Percentiles rank a stretch among this genome's conserved stretches.
Evolutionary conservation across 1,140 invertebrate species (phyloP).

Genomic region (Bombus waltoni): DNA sequence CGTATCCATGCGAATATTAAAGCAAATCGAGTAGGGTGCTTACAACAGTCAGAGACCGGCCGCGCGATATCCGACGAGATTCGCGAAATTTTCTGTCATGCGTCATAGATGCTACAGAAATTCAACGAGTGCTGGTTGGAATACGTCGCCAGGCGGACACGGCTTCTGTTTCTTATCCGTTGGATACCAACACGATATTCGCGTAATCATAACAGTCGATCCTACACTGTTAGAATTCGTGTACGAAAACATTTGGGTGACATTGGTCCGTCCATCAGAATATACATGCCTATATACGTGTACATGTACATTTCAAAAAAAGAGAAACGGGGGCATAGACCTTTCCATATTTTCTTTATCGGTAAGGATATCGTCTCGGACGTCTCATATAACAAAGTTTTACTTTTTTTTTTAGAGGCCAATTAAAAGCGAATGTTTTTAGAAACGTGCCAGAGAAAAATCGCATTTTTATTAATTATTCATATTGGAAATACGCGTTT

Average conservation of each 20-base stretch:
- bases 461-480: too few species aligned
- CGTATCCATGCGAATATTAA: neutral
- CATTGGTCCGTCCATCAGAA: neutral
- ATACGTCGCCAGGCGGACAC: constrained; percentile 35
- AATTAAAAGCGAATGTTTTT: neutral
- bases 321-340: neutral
- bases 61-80: neutral
- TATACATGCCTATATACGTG: neutral
- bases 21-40: neutral
- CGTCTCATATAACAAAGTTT: neutral
- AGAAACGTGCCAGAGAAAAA: too few species aligned
- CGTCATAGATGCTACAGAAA: constrained; percentile 14
- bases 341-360: neutral
- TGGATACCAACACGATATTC: neutral
- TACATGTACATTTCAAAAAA: neutral
- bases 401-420: too few species aligned
- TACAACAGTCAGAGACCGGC: neutral
- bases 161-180: neutral
- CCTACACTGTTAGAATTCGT: neutral
- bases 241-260: neutral
- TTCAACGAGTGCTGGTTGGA: constrained; percentile 35
- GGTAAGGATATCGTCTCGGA: neutral
- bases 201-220: neutral
- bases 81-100: constrained; percentile 28
- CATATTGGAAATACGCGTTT: neutral